phyloP scores from a whole-genome alignment of 2,113 vertebrate species.

The Rousettus leschenaultii region DNA sequence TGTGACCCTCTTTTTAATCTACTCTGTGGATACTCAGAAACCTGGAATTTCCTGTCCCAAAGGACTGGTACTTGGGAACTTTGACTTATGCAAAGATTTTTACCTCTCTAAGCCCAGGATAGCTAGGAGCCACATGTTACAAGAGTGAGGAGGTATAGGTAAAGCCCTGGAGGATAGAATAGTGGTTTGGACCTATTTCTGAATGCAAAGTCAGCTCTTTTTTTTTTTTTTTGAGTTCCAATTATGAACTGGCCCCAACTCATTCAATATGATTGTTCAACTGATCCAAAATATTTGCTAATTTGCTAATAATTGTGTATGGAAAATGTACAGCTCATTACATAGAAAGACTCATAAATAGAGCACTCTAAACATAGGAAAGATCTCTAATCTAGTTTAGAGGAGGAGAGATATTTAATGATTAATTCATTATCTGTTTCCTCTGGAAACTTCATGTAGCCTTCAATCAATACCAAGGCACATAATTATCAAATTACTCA shows the following conservation, averaged over 20 bases:
- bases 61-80: not conserved
- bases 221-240: not conserved
- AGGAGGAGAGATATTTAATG: not conserved
- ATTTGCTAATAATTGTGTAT: not conserved
- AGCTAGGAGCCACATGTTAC: not conserved
- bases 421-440: not conserved
- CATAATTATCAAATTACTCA: not conserved
- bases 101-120: not conserved
- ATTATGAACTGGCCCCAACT: not conserved
- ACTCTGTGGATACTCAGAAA: not conserved
- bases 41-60: not conserved
- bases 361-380: not conserved
- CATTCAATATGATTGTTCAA: not conserved
- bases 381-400: not conserved
- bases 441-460: not conserved
- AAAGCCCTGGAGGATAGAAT: not conserved
- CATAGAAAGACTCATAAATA: not conserved
- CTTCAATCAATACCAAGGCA: not conserved
- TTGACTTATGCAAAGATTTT: not conserved
- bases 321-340: not conserved
- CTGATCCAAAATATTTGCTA: conserved; percentile 29
- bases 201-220: not conserved
- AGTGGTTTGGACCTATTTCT: not conserved
- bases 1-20: not conserved
- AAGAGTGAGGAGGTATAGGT: rapidly evolving